Conservation (phyloP, 2,888 invertebrate species). For the Cylloceria caligata region DNA sequence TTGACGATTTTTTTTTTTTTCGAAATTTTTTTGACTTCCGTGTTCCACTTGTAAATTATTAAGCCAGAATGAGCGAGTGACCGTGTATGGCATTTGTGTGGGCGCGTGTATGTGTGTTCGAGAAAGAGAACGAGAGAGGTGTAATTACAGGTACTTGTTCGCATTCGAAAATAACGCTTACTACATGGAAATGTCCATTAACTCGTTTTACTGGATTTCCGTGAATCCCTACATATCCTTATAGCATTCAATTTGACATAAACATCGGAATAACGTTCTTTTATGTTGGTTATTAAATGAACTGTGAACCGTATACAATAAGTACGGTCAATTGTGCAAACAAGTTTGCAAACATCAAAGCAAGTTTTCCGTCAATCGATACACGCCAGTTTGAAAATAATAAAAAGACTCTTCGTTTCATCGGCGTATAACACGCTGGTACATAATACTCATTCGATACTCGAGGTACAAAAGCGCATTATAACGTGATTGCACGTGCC, state of each 20-base stretch:
- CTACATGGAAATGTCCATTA: constrained; percentile 16
- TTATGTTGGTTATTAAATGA: background rate
- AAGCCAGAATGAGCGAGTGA: background rate
- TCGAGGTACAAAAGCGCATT: constrained; percentile 19
- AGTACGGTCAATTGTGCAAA: background rate
- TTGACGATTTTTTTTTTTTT: too few species aligned
- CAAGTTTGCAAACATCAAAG: background rate
- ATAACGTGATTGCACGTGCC: constrained; percentile 22
- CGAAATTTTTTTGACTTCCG: too few species aligned
- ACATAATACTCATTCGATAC: background rate
- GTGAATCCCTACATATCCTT: background rate
- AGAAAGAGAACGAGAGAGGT: too few species aligned
- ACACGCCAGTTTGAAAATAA: background rate
- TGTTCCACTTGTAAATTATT: too few species aligned
- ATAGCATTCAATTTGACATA: constrained; percentile 5
- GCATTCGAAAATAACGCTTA: constrained; percentile 14
- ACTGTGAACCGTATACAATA: background rate
- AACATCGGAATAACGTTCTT: constrained; percentile 9
- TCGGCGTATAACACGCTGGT: background rate
- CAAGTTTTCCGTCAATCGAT: background rate
- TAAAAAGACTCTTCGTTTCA: background rate
- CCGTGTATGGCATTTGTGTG: too few species aligned
- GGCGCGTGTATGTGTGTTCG: too few species aligned
- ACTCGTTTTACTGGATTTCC: constrained; percentile 36
- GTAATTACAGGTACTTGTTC: constrained; percentile 19